These are phyloP conservation scores for Rhorus exstirpatorius DNA, from an alignment of 2,888 invertebrate species.

Conservation along the genomic window DNA sequence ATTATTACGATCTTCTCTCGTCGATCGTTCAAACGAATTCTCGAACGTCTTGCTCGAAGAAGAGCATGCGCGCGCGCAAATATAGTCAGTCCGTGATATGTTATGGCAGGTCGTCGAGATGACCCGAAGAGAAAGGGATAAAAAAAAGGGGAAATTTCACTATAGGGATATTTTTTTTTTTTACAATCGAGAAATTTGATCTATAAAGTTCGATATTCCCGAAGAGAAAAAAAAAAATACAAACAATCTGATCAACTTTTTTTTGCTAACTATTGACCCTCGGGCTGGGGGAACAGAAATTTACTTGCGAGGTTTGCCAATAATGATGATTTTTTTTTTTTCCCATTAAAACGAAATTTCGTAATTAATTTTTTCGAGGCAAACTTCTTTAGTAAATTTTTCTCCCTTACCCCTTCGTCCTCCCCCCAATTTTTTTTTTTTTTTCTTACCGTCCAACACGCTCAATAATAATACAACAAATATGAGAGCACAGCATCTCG, in stretches of 20 bases:
- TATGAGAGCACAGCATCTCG: constrained; percentile 44
- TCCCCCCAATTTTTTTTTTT: background rate
- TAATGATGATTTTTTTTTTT: constrained; percentile 24
- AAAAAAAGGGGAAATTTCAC: constrained; percentile 42
- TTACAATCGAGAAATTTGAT: background rate
- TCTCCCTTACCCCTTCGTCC: background rate
- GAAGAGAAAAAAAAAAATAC: background rate
- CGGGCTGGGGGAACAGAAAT: constrained; percentile 1
- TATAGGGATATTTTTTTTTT: constrained; percentile 6
- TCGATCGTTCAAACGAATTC: constrained; percentile 48
- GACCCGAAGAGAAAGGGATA: constrained; percentile 52
- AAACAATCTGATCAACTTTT: constrained; percentile 10
- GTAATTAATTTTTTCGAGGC: too few relatives aligned
- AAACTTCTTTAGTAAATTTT: too few relatives aligned
- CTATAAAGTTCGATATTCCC: background rate
- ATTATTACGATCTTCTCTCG: constrained; percentile 43
- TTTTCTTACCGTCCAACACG: background rate
- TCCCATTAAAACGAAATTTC: background rate
- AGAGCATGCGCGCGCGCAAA: constrained; percentile 54
- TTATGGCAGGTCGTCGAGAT: constrained; percentile 73
- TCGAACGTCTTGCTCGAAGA: constrained; percentile 40
- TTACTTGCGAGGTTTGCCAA: constrained; percentile 12
- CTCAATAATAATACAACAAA: constrained; percentile 58
- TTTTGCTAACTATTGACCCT: constrained; percentile 42
- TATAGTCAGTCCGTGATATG: constrained; percentile 73